Percentiles rank a stretch among this genome's conserved stretches.
Evolutionary conservation across 2,888 invertebrate genomes (phyloP).

Genomic region (Aradus depressus): DNA sequence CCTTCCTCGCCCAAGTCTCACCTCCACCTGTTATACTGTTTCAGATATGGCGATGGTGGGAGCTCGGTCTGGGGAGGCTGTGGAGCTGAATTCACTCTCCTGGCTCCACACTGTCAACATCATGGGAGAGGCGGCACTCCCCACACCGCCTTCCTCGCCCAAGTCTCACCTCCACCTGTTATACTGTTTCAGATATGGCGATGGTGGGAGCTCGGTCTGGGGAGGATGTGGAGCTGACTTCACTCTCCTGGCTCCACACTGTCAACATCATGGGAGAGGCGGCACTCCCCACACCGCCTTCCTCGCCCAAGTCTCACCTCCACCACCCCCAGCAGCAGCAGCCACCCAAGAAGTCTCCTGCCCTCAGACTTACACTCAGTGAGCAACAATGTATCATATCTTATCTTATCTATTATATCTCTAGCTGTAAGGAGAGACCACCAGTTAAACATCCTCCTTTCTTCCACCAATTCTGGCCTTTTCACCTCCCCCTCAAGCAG

Average conservation of each 20-base stretch:
- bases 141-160: conserved; percentile 50
- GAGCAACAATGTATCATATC: conserved; percentile 22
- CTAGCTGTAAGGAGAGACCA: too few relatives aligned
- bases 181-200: conserved; percentile 16
- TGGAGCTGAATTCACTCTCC: conserved; percentile 69
- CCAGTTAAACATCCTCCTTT: too few relatives aligned
- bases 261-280: conserved; percentile 79
- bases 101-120: conserved; percentile 86
- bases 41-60: conserved; percentile 24
- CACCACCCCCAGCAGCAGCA: conserved; percentile 21
- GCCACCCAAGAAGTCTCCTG: conserved; percentile 37
- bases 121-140: conserved; percentile 70
- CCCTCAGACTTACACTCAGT: conserved; percentile 33
- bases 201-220: conserved; percentile 20
- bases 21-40: background rate
- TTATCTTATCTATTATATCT: too few relatives aligned
- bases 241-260: conserved; percentile 79
- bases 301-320: conserved; percentile 39
- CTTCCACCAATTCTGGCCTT: too few relatives aligned
- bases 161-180: background rate
- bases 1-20: conserved; percentile 38
- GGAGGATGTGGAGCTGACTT: conserved; percentile 54
- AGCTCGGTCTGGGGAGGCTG: conserved; percentile 23
- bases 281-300: conserved; percentile 64
- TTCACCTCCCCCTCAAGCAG: too few relatives aligned